Base-by-base conservation (phyloP, 1,140 invertebrate genomes). In the Camponotus vicinus region DNA sequence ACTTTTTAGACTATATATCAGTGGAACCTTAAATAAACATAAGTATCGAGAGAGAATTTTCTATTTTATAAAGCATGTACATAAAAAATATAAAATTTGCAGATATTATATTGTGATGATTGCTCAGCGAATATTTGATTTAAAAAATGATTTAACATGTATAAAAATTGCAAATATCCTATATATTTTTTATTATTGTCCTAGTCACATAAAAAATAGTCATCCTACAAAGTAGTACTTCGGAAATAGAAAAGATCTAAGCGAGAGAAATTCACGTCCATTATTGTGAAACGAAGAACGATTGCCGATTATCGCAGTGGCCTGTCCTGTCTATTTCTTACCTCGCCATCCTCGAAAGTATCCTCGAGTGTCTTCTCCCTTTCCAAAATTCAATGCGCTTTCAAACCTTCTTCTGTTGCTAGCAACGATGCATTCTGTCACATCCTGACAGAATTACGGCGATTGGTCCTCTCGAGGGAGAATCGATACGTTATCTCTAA, bases 211-310 rank as follows among this genome's bases (percentile, higher is more conserved):
- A 45, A 64, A 55, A 76, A 77, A 63, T 77, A 13, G 21, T 61
- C 21, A 61, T 63, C 3, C 34, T 37, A 37, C 32, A 32, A 5
- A 61, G 21, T 13, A 77, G 55, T 37, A 77, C 59, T 77, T 64
- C 21, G 27, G 15, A 57, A 70, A 42, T 70, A 21, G 52, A 2
- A 55, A 70, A 55, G 45, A 11, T 64, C 40, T 78, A 66, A 5
- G 49, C 27, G 66, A 82, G 78, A 82, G 18, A 82, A 82, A 66
- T 52, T 75, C 49, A 59, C 67, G 59, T 57, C 40, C 37, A 40
- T 32, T n/a, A n/a, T n/a, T 88, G 76, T 52, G 21, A 87, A 87
- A 88, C 63, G 70, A 86, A 86, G 75, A 79, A 87, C 27, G 82
- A 87, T 87, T 57, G 42, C 66, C 64, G 61, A 67, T 64, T 75